Evolutionary conservation across 2,113 vertebrate genomes (phyloP).

Genomic region (Balaenoptera acutorostrata): DNA sequence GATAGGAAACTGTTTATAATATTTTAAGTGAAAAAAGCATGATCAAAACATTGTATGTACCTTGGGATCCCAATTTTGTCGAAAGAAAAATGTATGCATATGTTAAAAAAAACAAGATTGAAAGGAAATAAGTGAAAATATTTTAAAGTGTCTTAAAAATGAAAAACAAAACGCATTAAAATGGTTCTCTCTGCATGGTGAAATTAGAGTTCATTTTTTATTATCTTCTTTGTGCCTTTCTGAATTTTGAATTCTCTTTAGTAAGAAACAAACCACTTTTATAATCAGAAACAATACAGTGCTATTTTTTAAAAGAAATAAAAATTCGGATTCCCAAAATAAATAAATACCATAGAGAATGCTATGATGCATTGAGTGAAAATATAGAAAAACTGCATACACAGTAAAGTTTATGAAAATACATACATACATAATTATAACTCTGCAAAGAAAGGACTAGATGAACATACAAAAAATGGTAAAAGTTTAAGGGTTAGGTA

Average conservation of each 20-base stretch:
- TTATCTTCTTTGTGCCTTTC: neutral
- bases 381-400: neutral
- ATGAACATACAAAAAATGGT: neutral
- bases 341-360: neutral
- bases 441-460: neutral
- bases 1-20: neutral
- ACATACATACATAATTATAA: neutral
- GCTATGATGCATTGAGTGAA: neutral
- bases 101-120: neutral
- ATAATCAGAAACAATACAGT: constrained; percentile 2
- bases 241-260: neutral
- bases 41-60: neutral
- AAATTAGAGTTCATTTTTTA: constrained; percentile 31
- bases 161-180: neutral
- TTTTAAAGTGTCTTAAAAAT: constrained; percentile 34
- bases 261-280: neutral
- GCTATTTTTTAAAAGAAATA: constrained; percentile 7
- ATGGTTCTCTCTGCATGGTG: neutral
- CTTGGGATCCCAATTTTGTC: neutral
- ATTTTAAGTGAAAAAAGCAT: constrained; percentile 2
- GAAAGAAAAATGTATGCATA: constrained; percentile 13
- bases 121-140: constrained; percentile 10
- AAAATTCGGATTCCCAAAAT: constrained; percentile 5
- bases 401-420: neutral
- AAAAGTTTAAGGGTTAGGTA: neutral